phyloP scores from a whole-genome alignment of 2,888 invertebrate species.

The Artemia sinica region DNA sequence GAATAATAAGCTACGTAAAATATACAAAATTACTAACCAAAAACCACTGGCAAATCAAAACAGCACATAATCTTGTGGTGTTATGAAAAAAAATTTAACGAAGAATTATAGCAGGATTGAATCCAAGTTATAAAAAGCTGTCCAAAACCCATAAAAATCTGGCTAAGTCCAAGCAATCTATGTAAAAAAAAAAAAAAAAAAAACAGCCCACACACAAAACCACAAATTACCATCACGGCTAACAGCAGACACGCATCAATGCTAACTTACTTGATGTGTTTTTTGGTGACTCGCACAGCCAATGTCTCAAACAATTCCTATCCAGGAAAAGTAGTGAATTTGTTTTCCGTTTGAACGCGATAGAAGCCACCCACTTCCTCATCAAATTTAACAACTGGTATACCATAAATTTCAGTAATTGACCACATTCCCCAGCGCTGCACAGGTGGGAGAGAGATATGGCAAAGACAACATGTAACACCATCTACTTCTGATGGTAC shows the following conservation, averaged over 20 bases:
- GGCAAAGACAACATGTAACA: neutral
- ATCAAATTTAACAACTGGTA: neutral
- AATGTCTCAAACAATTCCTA: neutral
- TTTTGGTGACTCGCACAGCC: conserved; percentile 1
- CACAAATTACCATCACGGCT: no score
- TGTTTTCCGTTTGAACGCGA: neutral
- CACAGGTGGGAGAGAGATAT: neutral
- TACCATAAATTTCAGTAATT: neutral
- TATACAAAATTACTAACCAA: no score
- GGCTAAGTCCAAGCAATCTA: no score
- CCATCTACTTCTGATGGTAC: conserved; percentile 4
- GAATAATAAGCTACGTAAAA: no score
- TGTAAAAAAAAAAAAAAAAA: no score
- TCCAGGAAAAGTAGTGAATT: neutral
- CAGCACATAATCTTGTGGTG: no score
- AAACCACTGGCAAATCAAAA: no score
- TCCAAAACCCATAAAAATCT: no score
- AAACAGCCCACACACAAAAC: no score
- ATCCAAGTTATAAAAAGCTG: no score
- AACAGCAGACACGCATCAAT: neutral
- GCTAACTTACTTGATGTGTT: neutral
- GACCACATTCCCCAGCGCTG: conserved; percentile 11
- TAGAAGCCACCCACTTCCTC: conserved; percentile 12
- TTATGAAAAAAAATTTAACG: no score
- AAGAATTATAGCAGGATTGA: no score